Evolutionary conservation across 1,140 invertebrate species (phyloP), one percentile per base, ranked within the genome.

Genomic region (Hyles euphorbiae): DNA sequence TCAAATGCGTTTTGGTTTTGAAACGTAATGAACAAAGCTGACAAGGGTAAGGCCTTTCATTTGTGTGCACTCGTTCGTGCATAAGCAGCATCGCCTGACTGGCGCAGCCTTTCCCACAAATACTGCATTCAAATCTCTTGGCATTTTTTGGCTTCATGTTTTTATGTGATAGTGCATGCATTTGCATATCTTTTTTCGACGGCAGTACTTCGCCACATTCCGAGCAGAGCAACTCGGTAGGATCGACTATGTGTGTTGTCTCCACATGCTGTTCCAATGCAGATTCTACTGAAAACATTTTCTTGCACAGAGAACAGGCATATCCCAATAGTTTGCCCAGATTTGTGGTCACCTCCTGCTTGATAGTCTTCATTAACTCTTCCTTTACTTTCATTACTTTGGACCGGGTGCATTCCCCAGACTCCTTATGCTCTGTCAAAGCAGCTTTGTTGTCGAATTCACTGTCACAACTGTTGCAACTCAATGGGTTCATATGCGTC

Each of bases 11-110:
- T 66, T 90, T 90, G 5, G 87, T 90, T 56, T 91, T 91, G 58
- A 91, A 91, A n/a, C 84, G 68, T 11, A 90, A 78, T 1, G 89
- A 76, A 60, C 91, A 91, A 7, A 90, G 75, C 7, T 89, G 83
- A 58, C 91, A 91, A 0, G 86, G 82, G 60, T 86, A 91, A 0
- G 90, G 90, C 49, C 90, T 77, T 49, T 91, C 90, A 62, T 90
- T 90, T 10, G 88, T 91, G 60, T 91, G 91, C 0, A 91, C 89
- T 34, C 91, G 61, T 65, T 91, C 90, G 71, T 91, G 91, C 90
- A 91, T 91, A 5, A 90, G 73, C 22, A 91, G 61, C 81, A 91
- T 91, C 1, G 90, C 90, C 54, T 90, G 87, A 59, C 90, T 90
- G 0, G 90, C 83, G 78, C 90, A 88, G 11, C 78, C 76, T 53